Percentiles rank a stretch among this genome's conserved stretches.
Evolutionary conservation across 2,113 vertebrate species (phyloP).

Genomic region (Pachyramphus minor): DNA sequence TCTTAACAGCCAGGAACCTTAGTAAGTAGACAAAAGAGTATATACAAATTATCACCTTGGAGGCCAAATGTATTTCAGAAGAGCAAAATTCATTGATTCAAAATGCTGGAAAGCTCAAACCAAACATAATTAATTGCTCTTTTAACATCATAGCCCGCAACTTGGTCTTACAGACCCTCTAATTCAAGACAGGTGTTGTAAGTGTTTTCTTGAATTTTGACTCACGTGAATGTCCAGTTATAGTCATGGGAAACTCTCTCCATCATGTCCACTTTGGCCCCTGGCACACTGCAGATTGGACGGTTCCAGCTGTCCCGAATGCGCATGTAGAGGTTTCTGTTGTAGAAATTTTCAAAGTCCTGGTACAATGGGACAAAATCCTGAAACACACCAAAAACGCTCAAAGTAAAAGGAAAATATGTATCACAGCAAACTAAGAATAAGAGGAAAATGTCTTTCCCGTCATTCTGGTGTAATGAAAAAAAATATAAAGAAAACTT

Average conservation of each 20-base stretch:
- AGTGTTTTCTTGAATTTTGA: conserved; percentile 8
- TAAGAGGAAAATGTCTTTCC: neutral
- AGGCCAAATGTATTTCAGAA: neutral
- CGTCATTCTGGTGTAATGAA: neutral
- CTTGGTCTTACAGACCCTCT: neutral
- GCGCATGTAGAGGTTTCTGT: conserved; percentile 94
- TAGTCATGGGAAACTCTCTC: conserved; percentile 88
- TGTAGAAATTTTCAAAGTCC: conserved; percentile 98
- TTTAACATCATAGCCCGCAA: neutral
- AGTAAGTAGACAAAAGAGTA: neutral
- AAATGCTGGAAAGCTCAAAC: neutral
- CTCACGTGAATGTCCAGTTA: conserved; percentile 95
- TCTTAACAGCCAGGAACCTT: neutral
- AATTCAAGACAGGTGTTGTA: neutral
- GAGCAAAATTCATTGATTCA: neutral
- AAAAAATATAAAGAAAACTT: neutral
- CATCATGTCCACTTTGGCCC: conserved; percentile 89
- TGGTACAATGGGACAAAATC: conserved; percentile 97
- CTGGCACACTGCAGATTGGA: conserved; percentile 90
- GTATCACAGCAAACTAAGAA: neutral
- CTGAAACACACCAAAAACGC: conserved; percentile 64
- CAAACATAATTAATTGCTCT: neutral
- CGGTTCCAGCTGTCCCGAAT: conserved; percentile 97
- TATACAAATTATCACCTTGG: neutral
- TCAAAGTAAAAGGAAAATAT: neutral